These are phyloP conservation scores for Atethmia centrago DNA, from an alignment of 2,888 invertebrate genomes.

Conservation along the genomic window DNA sequence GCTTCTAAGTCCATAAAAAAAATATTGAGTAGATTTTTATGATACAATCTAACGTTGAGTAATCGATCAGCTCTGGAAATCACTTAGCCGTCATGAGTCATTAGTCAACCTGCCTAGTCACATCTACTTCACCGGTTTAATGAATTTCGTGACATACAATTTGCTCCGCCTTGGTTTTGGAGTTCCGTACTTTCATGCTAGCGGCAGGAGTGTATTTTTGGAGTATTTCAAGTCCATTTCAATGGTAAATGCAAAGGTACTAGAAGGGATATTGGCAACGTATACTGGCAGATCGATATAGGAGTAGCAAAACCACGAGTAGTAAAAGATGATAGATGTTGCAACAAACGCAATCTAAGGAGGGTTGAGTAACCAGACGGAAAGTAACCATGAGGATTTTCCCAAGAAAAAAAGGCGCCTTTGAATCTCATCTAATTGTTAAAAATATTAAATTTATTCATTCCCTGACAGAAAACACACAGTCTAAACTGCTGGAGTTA, in stretches of 20 bases:
- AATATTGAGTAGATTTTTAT: conserved; percentile 52
- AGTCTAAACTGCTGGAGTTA: neutral
- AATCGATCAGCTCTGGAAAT: conserved; percentile 65
- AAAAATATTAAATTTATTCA: neutral
- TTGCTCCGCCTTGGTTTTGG: conserved; percentile 51
- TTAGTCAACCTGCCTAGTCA: conserved; percentile 64
- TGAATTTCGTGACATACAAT: conserved; percentile 66
- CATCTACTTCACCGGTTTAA: conserved; percentile 55
- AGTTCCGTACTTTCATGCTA: conserved; percentile 30
- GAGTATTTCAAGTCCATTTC: neutral
- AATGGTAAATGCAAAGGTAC: neutral
- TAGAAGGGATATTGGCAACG: neutral
- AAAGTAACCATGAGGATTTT: neutral
- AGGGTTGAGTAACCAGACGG: neutral
- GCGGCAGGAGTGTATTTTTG: neutral
- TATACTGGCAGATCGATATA: neutral
- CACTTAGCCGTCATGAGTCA: conserved; percentile 66
- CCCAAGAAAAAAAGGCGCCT: neutral
- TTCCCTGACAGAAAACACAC: neutral
- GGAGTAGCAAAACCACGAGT: neutral
- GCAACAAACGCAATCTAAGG: neutral
- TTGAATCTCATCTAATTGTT: neutral
- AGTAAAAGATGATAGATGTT: neutral
- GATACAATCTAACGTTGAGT: conserved; percentile 57
- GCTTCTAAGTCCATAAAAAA: conserved; percentile 29